These are phyloP conservation scores for Furcula furcula DNA, from an alignment of 2,888 invertebrate genomes.

Conservation along the genomic window DNA sequence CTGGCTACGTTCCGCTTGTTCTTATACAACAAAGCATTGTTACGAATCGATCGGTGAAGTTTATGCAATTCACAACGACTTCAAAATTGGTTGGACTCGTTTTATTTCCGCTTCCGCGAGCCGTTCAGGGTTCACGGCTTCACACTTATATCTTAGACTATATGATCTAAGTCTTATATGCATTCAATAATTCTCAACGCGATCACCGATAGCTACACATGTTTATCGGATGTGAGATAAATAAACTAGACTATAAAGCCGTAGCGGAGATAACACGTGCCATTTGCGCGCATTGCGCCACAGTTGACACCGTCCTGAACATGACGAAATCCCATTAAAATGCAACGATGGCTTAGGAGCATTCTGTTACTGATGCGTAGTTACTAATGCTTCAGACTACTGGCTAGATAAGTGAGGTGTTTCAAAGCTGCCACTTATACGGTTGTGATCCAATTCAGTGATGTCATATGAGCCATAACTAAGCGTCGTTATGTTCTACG, in stretches of 20 bases:
- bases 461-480: not conserved
- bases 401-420: not conserved
- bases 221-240: conserved; percentile 25
- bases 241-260: conserved; percentile 28
- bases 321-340: conserved; percentile 47
- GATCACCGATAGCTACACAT: conserved; percentile 27
- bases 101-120: conserved; percentile 38
- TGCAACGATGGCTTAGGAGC: conserved; percentile 34
- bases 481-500: not conserved
- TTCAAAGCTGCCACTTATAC: not conserved
- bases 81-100: conserved; percentile 18
- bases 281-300: conserved; percentile 23
- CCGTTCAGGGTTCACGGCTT: conserved; percentile 35
- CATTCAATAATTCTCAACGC: conserved; percentile 33
- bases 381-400: conserved; percentile 2
- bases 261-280: conserved; percentile 49
- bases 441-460: not conserved
- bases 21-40: not conserved
- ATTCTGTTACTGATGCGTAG: conserved; percentile 25
- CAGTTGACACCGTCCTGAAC: conserved; percentile 31
- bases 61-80: conserved; percentile 10
- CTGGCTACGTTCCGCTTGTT: not conserved
- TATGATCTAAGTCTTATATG: no score
- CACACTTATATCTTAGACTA: conserved; percentile 10
- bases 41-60: conserved; percentile 1